phyloP scores from a whole-genome alignment of 2,888 invertebrate species.

The Leptarthrus brevirostris region DNA sequence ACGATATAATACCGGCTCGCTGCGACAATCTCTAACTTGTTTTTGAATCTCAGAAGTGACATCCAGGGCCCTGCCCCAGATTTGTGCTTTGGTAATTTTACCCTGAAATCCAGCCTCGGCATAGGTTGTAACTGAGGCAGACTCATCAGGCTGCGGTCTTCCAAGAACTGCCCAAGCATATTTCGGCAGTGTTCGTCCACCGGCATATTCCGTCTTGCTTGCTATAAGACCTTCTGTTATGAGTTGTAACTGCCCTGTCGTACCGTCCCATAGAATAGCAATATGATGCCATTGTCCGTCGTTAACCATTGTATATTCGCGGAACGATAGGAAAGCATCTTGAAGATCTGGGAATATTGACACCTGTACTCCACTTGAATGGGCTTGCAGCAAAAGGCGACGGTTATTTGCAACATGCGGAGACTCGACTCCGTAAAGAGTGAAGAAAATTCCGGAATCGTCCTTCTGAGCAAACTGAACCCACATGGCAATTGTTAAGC shows the following conservation, averaged over 20 bases:
- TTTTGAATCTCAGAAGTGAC: constrained; percentile 93
- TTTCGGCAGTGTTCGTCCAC: constrained; percentile 82
- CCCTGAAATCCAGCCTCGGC: constrained; percentile 96
- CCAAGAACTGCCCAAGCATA: constrained; percentile 93
- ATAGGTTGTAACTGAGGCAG: constrained; percentile 70
- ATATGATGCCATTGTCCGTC: constrained; percentile 98
- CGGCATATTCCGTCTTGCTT: constrained; percentile 90
- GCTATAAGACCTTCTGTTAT: constrained; percentile 97
- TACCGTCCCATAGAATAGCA: constrained; percentile 94
- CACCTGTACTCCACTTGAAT: constrained; percentile 92
- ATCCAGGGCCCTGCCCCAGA: constrained; percentile 92
- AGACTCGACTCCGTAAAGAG: constrained; percentile 88
- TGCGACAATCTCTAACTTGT: constrained; percentile 92
- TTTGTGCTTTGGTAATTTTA: constrained; percentile 91
- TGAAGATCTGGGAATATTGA: constrained; percentile 89
- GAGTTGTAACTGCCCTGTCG: constrained; percentile 86
- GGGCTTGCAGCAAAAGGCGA: constrained; percentile 88
- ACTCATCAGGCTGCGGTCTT: constrained; percentile 83
- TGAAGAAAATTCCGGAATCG: constrained; percentile 93
- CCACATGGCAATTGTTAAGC: constrained; percentile 94
- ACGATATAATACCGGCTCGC: constrained; percentile 89
- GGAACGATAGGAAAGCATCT: constrained; percentile 90
- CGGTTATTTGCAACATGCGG: constrained; percentile 82
- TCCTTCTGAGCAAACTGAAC: constrained; percentile 93
- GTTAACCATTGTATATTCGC: constrained; percentile 92